Conservation (phyloP, 53 echinoderm and acorn worm genomes). For the Echinometra lucunter region DNA sequence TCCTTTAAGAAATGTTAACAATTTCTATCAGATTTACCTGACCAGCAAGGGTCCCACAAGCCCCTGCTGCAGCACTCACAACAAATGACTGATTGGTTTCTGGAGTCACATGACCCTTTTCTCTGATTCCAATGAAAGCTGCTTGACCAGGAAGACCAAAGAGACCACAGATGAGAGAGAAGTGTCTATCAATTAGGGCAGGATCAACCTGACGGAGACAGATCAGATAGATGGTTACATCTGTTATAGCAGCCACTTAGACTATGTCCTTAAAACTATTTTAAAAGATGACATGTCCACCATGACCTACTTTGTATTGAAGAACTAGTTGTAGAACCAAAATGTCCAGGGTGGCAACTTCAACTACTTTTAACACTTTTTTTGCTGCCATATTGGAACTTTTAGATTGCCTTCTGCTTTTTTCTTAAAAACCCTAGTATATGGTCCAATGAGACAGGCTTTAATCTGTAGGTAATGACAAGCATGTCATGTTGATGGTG, state of each 20-base stretch:
- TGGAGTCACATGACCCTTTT: conserved; percentile 92
- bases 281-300: too few relatives aligned
- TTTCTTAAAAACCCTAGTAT: too few relatives aligned
- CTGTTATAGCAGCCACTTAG: background rate
- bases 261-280: too few relatives aligned
- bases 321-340: too few relatives aligned
- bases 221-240: background rate
- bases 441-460: too few relatives aligned
- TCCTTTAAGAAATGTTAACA: background rate
- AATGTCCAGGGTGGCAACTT: too few relatives aligned
- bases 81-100: conserved; percentile 88
- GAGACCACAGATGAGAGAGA: conserved; percentile 88
- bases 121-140: conserved; percentile 84
- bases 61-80: conserved; percentile 94
- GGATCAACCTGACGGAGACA: conserved; percentile 78
- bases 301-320: too few relatives aligned
- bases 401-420: too few relatives aligned
- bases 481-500: too few relatives aligned
- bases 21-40: conserved; percentile 74
- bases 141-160: conserved; percentile 85
- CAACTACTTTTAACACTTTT: too few relatives aligned
- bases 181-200: conserved; percentile 78
- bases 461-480: too few relatives aligned
- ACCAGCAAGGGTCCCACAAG: conserved; percentile 96
- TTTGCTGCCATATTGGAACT: too few relatives aligned